Base-by-base conservation (phyloP, 1,140 invertebrate genomes). In the Reticulitermes speratus region DNA sequence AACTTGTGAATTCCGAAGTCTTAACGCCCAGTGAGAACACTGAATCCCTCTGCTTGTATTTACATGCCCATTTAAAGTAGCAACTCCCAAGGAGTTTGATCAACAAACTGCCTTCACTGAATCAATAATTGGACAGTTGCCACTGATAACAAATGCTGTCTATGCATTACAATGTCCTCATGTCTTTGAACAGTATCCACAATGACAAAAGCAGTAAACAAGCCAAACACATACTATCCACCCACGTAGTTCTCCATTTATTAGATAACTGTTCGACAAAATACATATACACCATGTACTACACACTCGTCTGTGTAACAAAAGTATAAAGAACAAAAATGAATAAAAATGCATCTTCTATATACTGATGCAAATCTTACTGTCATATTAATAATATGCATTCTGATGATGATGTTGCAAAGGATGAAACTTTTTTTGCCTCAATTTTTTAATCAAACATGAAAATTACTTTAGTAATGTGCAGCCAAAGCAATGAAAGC, bases 241-340 rank as follows among this genome's bases (percentile, higher is more conserved):
- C 83, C 83, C 48, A 59, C 83, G 48, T 19, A 45, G 45, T 84
- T 84, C 83, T 84, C 83, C 83, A 52, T 84, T 84, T 84, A 84
- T 84, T 84, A 84, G 55, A 44, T 83, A 83, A 44, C 45, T 44
- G 38, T 83, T 44, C 21, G 21, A 83, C 38, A 83, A 45, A 83
- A 48, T 44, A 44, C 38, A 83, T 83, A 83, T 23, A 83, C 38
- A 45, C 82, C 82, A 38, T 45, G 32, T 83, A 83, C 21, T 83
- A 38, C 82, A 83, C 23, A 83, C 45, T 48, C 19, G 44, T 48
- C 45, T 9, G 21, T 44, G 38, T 44, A n/a, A 44, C 44, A 44
- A 83, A 83, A 83, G 44, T 83, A 83, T 44, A 83, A 75, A 75
- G 65, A 75, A 65, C 21, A 65, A 5, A 75, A 75, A 75, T 30